Evolutionary conservation across 35 echinoderm and acorn worm species (phyloP), one percentile per base, ranked within the genome.

Genomic region (Strongylocentrotus purpuratus): DNA sequence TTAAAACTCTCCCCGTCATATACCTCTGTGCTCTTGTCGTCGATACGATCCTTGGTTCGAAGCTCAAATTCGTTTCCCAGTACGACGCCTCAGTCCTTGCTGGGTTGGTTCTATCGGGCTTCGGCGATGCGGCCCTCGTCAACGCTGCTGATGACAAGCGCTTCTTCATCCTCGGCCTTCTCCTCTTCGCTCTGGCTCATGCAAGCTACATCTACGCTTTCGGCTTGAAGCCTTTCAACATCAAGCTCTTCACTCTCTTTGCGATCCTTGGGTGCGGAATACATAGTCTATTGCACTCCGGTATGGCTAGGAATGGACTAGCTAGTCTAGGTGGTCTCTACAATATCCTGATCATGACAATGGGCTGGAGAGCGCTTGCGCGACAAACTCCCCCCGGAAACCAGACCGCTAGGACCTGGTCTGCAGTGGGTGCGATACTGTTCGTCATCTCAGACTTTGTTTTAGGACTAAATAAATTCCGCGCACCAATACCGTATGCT

Each of bases 401-500:
- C 17, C 61, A 70, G 25, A 28, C 28, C 4, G 17, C 18, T 4
- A 88, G 94, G 94, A 95, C 94, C 46, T 95, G 86, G 85, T 52
- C 61, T 31, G 86, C 94, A 17, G 61, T 95, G 14, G 94, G 94
- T 41, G 65, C 94, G 6, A 88, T 95, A 9, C 48, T 86, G 46
- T 95, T 95, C n/a, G 47, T 85, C 31, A 95, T 95, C 31, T 95
- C 94, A 25, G 94, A 95, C 48, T 95, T 88, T 55, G 94, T 88
- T 15, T 86, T 95, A 46, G 94, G 33, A 31, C 46, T 95, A 2
- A 86, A 95, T 33, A 88, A 48, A 33, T 95, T 95, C 35, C 33
- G 94, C 8, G 47, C 33, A 15, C 61, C 65, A 12, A 55, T 95
- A 17, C 94, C 86, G 15, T 86, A 95, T 50, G 13, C 48, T 17